phyloP scores from a whole-genome alignment of 1,140 invertebrate species.

The Drosophila pallidifrons region DNA sequence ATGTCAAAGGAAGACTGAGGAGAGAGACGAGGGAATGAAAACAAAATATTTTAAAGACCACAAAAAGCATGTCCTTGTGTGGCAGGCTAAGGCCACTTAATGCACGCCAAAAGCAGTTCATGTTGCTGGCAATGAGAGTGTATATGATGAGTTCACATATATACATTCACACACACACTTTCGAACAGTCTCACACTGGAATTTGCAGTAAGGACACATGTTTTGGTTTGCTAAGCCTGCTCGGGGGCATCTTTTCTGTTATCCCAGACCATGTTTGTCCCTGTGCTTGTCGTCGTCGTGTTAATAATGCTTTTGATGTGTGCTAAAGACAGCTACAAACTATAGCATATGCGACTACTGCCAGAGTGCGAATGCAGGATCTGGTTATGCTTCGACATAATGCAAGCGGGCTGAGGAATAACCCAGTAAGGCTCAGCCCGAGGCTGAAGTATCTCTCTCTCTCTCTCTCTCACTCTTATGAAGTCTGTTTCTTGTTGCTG shows the following conservation, averaged over 20 bases:
- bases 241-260: conserved; percentile 73
- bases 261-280: conserved; percentile 58
- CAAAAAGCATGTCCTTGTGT: conserved; percentile 77
- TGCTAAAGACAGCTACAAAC: conserved; percentile 78
- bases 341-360: conserved; percentile 40
- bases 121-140: conserved; percentile 32
- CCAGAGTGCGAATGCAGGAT: background rate
- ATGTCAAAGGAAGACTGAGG: background rate
- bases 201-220: conserved; percentile 66
- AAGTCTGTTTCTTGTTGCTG: background rate
- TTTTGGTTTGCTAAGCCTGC: conserved; percentile 71
- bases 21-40: background rate
- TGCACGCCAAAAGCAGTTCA: conserved; percentile 79
- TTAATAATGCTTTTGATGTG: conserved; percentile 83
- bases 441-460: conserved; percentile 6
- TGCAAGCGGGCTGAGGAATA: background rate
- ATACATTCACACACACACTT: conserved; percentile 51
- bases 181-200: conserved; percentile 11
- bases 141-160: conserved; percentile 63
- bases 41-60: conserved; percentile 72
- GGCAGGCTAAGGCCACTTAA: conserved; percentile 78
- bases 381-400: conserved; percentile 10
- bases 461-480: background rate
- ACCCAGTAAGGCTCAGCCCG: conserved; percentile 25
- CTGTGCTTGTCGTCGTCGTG: conserved; percentile 63